Percentiles rank a stretch among this genome's conserved stretches.
These are phyloP conservation scores for Potamarius usumacintae DNA, from an alignment of 2,113 vertebrate genomes.

Conservation along the genomic window DNA sequence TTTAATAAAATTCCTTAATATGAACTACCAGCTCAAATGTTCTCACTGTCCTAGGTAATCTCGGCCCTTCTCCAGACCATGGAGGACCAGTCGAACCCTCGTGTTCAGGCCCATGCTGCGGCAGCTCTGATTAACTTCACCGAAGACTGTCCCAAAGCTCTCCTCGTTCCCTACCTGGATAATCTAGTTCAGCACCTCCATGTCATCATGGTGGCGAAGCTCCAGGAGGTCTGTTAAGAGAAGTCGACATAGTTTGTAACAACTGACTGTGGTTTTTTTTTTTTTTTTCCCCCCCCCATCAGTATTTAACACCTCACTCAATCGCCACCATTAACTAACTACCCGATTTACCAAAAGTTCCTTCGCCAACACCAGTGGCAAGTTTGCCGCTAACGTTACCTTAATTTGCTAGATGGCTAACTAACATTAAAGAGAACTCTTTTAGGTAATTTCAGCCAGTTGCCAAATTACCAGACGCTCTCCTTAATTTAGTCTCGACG, in stretches of 20 bases:
- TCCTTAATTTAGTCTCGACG: background rate
- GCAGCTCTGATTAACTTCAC: slow-evolving; percentile 98
- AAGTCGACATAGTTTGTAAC: background rate
- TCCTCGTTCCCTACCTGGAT: slow-evolving; percentile 92
- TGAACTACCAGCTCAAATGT: background rate
- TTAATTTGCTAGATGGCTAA: background rate
- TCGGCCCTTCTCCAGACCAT: slow-evolving; percentile 92
- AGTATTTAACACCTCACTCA: background rate
- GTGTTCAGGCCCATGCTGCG: slow-evolving; percentile 95
- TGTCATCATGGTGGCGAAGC: slow-evolving; percentile 93
- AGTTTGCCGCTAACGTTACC: background rate
- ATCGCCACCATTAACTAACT: background rate
- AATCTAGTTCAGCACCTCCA: slow-evolving; percentile 94
- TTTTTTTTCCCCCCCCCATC: too few relatives aligned
- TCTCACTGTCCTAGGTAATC: slow-evolving; percentile 79
- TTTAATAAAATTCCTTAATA: background rate
- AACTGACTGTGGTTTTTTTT: background rate
- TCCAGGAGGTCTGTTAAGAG: slow-evolving; percentile 83
- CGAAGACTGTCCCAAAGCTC: slow-evolving; percentile 94
- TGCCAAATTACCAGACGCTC: background rate
- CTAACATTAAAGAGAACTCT: background rate
- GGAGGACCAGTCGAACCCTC: slow-evolving; percentile 94
- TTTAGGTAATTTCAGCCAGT: background rate
- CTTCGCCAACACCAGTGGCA: background rate
- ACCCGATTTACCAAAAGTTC: background rate